Base-by-base conservation (phyloP, 2,888 invertebrate genomes). In the Aethes cnicana region DNA sequence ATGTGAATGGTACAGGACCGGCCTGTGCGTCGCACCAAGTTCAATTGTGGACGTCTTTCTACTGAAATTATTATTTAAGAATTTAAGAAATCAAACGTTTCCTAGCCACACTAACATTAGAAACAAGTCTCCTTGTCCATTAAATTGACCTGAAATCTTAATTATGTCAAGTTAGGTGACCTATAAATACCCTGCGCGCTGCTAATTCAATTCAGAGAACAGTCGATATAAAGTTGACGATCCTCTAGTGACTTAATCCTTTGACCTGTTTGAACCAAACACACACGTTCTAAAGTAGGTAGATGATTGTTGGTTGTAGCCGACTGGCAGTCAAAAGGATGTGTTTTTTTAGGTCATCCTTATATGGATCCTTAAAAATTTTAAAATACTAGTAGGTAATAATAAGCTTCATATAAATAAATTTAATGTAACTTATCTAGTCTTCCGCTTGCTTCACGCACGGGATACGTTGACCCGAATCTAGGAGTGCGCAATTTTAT, bases 401-500 rank as follows among this genome's bases (percentile, higher is more conserved):
- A n/a, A n/a, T n/a, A n/a, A n/a, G n/a, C n/a, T 28, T 12, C 16
- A 6, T 25, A 25, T 35, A 14, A 4, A 44, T 32, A 33, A 26
- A 26, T 14, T 42, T 8, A 14, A 46, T 20, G 18, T 30, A 46
- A 35, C 47, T 47, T 47, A 47, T 47, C 53, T 42, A 47, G 35
- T 47, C 21, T 41, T 53, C 46, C 39, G 47, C 17, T 55, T 52
- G 52, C 47, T 43, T 37, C 42, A 44, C 47, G 47, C 30, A 52
- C 47, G 53, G 55, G 55, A 53, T 48, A 33, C 43, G 49, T 21
- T 43, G 55, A 53, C 68, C 68, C 61, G 59, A 62, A 68, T 66
- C 53, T 58, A 41, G 50, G n/a, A 61, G 60, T 63, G 66, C 68
- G 64, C 68, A 67, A 69, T 74, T 84, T 84, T 83, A 83, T 77